Base-by-base conservation (phyloP, 1,140 invertebrate species). In the Amyelois transitella region DNA sequence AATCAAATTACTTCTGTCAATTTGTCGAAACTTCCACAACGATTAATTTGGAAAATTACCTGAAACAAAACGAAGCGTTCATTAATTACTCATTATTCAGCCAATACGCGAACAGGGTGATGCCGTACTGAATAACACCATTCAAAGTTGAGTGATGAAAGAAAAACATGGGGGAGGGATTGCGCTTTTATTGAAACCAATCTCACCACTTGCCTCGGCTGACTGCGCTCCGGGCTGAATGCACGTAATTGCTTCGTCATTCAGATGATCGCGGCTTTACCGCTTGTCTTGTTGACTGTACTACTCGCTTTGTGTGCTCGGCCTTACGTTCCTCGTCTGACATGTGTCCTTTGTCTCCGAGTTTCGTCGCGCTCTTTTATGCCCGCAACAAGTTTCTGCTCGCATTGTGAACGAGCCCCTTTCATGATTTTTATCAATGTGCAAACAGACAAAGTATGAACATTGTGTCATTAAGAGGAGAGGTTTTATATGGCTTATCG, bases 121-220 rank as follows among this genome's bases (percentile, higher is more conserved):
- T 38, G 32, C 32, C 32, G 1, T 70, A 69, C 64, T 78, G 80
- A 77, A 86, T 81, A 78, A 82, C 75, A 64, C 75, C 77, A 75
- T 87, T 78, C 80, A 77, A 70, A 72, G 69, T 84, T 72, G 75
- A 81, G 71, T 73, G 84, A 82, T 82, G 79, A 85, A 87, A 87
- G 84, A 87, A 87, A 84, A 87, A 87, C 84, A 82, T 74, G 75
- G 79, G 70, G 81, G 77, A 70, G 75, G 75, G 75, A 73, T 74
- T 81, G 79, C 71, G 75, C 81, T 85, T 85, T 85, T 85, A 87
- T 87, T 84, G 84, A 85, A 87, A 85, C 81, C 81, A 85, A 85
- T 87, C 81, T 82, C 73, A 74, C 69, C 81, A 85, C 80, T 86
- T 86, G 79, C 70, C 78, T 74, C 80, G 77, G 71, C 77, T 83